phyloP scores from a whole-genome alignment of 2,113 vertebrate genomes.

The Delphinus delphis region DNA sequence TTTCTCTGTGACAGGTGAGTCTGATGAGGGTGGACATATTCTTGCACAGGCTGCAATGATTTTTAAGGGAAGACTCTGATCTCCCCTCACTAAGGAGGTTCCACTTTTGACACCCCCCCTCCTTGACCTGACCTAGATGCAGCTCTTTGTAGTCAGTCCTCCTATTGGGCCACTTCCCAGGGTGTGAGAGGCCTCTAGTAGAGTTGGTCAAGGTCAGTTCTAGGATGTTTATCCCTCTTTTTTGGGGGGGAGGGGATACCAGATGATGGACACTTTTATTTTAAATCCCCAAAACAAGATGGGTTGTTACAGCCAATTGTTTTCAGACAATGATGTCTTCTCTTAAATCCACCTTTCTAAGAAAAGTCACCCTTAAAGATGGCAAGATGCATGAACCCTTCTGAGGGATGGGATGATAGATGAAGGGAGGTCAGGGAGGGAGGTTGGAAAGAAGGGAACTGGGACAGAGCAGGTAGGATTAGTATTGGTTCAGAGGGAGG shows the following conservation, averaged over 20 bases:
- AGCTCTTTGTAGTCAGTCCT: neutral
- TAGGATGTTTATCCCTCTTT: neutral
- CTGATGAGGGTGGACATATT: neutral
- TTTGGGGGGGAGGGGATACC: too few relatives aligned
- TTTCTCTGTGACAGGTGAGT: accelerated
- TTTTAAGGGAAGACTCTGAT: neutral
- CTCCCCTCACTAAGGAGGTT: neutral
- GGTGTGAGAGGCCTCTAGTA: neutral
- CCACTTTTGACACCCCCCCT: accelerated
- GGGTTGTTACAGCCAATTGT: neutral
- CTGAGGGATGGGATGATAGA: neutral
- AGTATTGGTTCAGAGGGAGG: neutral
- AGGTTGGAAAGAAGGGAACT: neutral
- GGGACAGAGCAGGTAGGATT: neutral
- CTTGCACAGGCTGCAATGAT: neutral
- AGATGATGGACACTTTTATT: neutral
- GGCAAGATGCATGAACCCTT: neutral
- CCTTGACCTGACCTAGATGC: neutral
- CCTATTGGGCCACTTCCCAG: neutral
- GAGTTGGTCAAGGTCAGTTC: neutral
- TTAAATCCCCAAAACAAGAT: neutral
- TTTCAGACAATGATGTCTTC: neutral
- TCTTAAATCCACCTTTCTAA: neutral
- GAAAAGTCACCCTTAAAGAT: neutral
- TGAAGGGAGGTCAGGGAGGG: neutral